Conservation (phyloP, 2,113 vertebrate genomes). For the Sorex araneus region DNA sequence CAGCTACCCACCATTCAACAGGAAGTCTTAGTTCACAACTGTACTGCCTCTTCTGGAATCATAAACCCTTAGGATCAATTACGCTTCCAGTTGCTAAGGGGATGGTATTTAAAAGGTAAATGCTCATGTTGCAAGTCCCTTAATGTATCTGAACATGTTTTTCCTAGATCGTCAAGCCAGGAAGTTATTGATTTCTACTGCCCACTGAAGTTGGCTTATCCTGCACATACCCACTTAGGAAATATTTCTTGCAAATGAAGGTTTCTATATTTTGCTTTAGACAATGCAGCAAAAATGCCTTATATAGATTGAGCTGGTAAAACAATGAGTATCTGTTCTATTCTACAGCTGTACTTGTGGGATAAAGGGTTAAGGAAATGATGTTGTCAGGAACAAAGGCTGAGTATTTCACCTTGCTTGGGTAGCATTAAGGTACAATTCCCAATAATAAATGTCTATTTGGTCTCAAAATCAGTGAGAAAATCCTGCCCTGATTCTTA, state of each 20-base stretch:
- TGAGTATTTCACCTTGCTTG: neutral
- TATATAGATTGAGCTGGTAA: neutral
- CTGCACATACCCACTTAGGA: neutral
- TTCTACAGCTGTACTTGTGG: neutral
- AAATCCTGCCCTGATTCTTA: conserved; percentile 41
- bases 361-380: neutral
- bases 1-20: neutral
- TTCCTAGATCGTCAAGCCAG: neutral
- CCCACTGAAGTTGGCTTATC: neutral
- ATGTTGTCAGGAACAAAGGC: neutral
- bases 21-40: conserved; percentile 1
- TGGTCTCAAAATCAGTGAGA: conserved; percentile 5
- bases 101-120: conserved; percentile 39
- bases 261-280: conserved; percentile 20
- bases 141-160: neutral
- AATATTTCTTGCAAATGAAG: neutral
- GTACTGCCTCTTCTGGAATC: neutral
- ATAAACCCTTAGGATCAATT: neutral
- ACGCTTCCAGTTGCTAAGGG: neutral
- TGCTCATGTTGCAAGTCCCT: conserved; percentile 24
- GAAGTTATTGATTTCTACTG: conserved; percentile 20
- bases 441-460: neutral
- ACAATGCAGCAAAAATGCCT: neutral
- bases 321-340: neutral
- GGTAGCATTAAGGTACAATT: neutral